Conservation (phyloP, 2,888 invertebrate genomes). For the Polydesmus complanatus region DNA sequence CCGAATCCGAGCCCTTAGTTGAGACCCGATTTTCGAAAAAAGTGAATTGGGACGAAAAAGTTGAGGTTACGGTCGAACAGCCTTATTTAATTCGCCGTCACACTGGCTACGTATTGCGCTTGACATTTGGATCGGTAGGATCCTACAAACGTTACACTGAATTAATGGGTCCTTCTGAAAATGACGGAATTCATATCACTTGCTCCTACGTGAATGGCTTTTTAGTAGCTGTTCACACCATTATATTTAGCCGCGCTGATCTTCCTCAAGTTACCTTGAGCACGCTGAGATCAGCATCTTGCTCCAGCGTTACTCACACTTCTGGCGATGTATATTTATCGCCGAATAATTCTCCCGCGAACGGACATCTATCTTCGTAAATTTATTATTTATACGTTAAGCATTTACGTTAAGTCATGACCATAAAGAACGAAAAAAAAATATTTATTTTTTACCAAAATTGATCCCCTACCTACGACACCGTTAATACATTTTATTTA, state of each 20-base stretch:
- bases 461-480: no score
- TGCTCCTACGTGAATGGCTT: conserved; percentile 19
- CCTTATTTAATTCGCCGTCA: conserved; percentile 16
- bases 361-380: not conserved
- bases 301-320: not conserved
- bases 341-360: not conserved
- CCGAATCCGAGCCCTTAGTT: conserved; percentile 16
- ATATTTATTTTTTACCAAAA: no score
- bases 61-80: conserved; percentile 16
- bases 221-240: conserved; percentile 19
- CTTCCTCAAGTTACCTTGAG: not conserved
- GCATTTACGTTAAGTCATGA: no score
- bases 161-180: conserved; percentile 19
- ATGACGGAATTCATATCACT: conserved; percentile 19
- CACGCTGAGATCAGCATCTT: conserved; percentile 7
- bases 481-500: no score
- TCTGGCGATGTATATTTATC: not conserved
- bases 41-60: conserved; percentile 19
- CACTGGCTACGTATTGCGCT: conserved; percentile 13
- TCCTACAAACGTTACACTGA: conserved; percentile 19
- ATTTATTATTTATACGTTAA: no score
- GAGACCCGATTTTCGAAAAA: conserved; percentile 16
- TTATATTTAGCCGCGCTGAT: conserved; percentile 16
- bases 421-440: no score
- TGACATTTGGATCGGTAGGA: conserved; percentile 18